Percentiles rank a stretch among this genome's conserved stretches.
phyloP scores from a whole-genome alignment of 1,140 invertebrate genomes.

The Microplitis mediator region DNA sequence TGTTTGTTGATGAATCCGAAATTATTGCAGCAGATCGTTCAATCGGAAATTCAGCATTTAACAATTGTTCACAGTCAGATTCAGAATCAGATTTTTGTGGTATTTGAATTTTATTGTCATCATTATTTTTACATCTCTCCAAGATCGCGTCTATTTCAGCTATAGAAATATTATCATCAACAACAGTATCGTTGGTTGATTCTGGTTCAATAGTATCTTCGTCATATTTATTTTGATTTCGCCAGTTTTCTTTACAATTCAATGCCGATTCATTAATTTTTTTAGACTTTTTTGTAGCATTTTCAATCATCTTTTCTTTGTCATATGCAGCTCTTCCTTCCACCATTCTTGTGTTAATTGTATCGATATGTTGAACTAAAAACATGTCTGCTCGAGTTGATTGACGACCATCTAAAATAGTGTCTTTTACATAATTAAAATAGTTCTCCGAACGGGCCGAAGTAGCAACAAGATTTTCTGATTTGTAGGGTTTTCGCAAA shows the following conservation, averaged over 20 bases:
- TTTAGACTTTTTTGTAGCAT: background rate
- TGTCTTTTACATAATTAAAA: background rate
- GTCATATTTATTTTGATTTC: background rate
- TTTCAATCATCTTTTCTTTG: background rate
- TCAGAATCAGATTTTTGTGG: background rate
- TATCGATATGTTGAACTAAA: background rate
- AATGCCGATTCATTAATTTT: background rate
- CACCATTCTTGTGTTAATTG: background rate
- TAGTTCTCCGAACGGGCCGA: background rate
- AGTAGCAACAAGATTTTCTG: background rate
- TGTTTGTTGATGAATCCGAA: no score
- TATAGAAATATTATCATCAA: background rate
- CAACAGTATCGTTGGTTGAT: background rate
- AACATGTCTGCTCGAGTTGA: background rate
- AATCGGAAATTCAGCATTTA: no score
- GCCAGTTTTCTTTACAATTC: background rate
- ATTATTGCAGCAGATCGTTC: no score
- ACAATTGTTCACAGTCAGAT: no score
- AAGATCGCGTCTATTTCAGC: background rate
- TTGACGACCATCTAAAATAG: background rate
- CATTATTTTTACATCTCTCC: background rate
- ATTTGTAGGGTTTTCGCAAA: background rate
- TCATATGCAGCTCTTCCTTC: background rate
- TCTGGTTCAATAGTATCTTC: background rate
- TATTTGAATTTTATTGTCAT: background rate